phyloP scores from a whole-genome alignment of 2,888 invertebrate species.

The Corythucha ciliata region DNA sequence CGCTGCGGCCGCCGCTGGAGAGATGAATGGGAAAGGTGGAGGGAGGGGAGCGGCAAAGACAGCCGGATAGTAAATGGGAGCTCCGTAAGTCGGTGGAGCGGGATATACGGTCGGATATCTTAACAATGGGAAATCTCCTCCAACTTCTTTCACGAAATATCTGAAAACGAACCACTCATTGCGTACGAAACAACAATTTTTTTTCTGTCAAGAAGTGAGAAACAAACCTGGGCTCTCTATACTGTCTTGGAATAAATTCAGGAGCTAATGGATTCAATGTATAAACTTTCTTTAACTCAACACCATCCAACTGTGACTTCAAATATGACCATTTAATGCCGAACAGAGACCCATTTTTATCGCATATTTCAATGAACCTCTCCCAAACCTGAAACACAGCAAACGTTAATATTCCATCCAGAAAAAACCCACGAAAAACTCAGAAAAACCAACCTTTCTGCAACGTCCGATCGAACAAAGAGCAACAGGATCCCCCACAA shows the following conservation, averaged over 20 bases:
- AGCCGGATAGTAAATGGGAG: slow-evolving; percentile 17
- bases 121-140: slow-evolving; percentile 16
- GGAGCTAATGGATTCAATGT: slow-evolving; percentile 73
- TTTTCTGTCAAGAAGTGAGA: slow-evolving; percentile 3
- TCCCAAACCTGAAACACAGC: slow-evolving; percentile 57
- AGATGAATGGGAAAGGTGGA: slow-evolving; percentile 12
- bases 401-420: slow-evolving; percentile 1
- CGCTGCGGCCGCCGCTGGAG: slow-evolving; percentile 12
- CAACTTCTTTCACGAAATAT: slow-evolving; percentile 20
- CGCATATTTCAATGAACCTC: slow-evolving; percentile 61
- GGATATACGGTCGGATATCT: slow-evolving; percentile 16
- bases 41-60: slow-evolving; percentile 12
- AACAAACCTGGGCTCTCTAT: slow-evolving; percentile 38
- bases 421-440: background rate
- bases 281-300: slow-evolving; percentile 64
- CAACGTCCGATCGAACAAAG: slow-evolving; percentile 71
- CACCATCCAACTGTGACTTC: slow-evolving; percentile 58
- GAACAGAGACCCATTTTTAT: slow-evolving; percentile 58
- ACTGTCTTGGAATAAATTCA: slow-evolving; percentile 62
- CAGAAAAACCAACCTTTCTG: slow-evolving; percentile 38
- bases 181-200: background rate
- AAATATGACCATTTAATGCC: slow-evolving; percentile 62
- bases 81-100: slow-evolving; percentile 16
- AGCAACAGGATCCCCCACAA: slow-evolving; percentile 76
- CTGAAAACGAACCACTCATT: background rate